Evolutionary conservation across 2,888 invertebrate genomes (phyloP).

Genomic region (Anthrax anthrax): DNA sequence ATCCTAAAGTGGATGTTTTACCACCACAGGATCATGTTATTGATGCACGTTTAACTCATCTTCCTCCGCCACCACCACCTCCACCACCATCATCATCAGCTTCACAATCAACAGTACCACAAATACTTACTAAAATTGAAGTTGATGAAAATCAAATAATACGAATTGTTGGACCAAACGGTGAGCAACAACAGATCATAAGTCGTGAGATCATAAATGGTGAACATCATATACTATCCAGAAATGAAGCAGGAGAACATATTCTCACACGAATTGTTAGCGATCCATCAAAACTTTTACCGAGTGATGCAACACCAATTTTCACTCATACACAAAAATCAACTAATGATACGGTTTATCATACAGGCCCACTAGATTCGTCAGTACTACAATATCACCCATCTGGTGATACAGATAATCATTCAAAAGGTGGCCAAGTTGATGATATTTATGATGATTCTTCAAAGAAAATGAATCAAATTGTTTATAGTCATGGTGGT

Average conservation of each 20-base stretch:
- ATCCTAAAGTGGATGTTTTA: conserved; percentile 24
- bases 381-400: conserved; percentile 28
- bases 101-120: conserved; percentile 1
- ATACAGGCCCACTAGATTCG: conserved; percentile 31
- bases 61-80: conserved; percentile 17
- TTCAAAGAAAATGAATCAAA: conserved; percentile 31
- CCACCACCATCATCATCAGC: conserved; percentile 16
- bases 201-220: conserved; percentile 35
- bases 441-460: conserved; percentile 31
- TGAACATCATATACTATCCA: conserved; percentile 33
- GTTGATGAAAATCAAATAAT: conserved; percentile 35
- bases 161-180: conserved; percentile 34
- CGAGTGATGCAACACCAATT: conserved; percentile 30
- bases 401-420: conserved; percentile 13
- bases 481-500: conserved; percentile 33
- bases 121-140: conserved; percentile 32
- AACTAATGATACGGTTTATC: conserved; percentile 26
- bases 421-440: conserved; percentile 15
- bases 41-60: conserved; percentile 25
- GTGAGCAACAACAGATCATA: conserved; percentile 34
- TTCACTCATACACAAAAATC: conserved; percentile 32
- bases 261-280: conserved; percentile 34
- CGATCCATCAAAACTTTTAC: conserved; percentile 32
- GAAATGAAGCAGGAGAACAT: conserved; percentile 35
- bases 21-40: conserved; percentile 28